Evolutionary conservation across 2,797 vertebrate genomes (phyloP).

Genomic region (Channallabes apus): DNA sequence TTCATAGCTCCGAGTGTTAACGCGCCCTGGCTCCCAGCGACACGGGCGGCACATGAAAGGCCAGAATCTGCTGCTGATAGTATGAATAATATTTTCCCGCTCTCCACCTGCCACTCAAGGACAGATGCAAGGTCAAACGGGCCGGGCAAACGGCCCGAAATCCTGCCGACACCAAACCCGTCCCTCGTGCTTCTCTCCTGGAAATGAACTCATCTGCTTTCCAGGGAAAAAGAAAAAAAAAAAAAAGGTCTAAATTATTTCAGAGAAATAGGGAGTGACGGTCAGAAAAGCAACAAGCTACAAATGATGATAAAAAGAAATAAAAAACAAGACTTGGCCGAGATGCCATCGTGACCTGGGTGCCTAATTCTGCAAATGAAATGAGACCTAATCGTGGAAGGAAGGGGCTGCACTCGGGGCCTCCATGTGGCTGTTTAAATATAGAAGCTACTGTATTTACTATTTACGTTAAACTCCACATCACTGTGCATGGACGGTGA

Average conservation of each 20-base stretch:
- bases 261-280: not conserved
- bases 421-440: not conserved
- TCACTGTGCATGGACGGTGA: not conserved
- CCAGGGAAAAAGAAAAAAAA: not conserved
- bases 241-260: too few species aligned
- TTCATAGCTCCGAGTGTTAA: not conserved
- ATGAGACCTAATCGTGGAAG: not conserved
- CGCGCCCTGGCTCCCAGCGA: not conserved
- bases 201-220: not conserved
- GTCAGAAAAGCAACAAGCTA: not conserved
- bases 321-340: not conserved
- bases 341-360: not conserved
- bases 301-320: not conserved
- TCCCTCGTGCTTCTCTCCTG: not conserved
- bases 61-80: not conserved
- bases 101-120: constrained; percentile 29
- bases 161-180: not conserved
- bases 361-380: not conserved
- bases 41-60: not conserved
- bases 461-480: not conserved
- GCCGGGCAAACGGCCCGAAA: not conserved
- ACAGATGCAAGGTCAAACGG: not conserved
- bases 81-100: not conserved
- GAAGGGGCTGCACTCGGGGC: not conserved
- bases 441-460: too few species aligned